Conservation (phyloP, 2,797 vertebrate genomes). For the Hydrolagus colliei region DNA sequence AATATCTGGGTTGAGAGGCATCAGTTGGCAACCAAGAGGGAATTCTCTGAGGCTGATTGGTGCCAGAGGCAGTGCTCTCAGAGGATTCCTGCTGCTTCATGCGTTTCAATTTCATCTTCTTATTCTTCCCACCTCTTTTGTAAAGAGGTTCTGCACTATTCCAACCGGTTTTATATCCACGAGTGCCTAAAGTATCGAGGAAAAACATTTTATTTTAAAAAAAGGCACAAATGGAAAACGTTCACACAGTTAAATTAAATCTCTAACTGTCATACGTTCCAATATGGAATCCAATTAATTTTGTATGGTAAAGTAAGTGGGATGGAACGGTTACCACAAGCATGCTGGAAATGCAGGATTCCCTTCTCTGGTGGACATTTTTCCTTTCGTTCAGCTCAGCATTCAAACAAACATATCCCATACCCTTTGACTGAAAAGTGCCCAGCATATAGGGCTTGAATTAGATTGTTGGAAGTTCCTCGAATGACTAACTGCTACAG, state of each 20-base stretch:
- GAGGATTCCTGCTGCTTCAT: constrained; percentile 76
- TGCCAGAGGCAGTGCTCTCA: constrained; percentile 69
- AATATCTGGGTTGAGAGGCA: constrained; percentile 72
- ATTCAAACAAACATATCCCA: too few species aligned
- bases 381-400: too few species aligned
- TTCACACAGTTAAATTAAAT: too few species aligned
- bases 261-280: too few species aligned
- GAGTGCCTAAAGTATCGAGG: constrained; percentile 39
- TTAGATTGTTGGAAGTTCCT: too few species aligned
- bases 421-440: too few species aligned
- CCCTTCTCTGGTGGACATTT: too few species aligned
- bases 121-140: constrained; percentile 70
- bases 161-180: constrained; percentile 52
- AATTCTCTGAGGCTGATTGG: constrained; percentile 58
- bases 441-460: too few species aligned
- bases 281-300: too few species aligned
- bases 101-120: constrained; percentile 75
- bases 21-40: constrained; percentile 82
- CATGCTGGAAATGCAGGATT: neutral
- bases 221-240: too few species aligned
- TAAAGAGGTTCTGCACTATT: constrained; percentile 55
- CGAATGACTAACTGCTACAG: too few species aligned
- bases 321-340: neutral
- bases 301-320: neutral
- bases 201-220: too few species aligned